Base-by-base conservation (phyloP, 2,113 vertebrate species). In the Phrynocephalus versicolor region DNA sequence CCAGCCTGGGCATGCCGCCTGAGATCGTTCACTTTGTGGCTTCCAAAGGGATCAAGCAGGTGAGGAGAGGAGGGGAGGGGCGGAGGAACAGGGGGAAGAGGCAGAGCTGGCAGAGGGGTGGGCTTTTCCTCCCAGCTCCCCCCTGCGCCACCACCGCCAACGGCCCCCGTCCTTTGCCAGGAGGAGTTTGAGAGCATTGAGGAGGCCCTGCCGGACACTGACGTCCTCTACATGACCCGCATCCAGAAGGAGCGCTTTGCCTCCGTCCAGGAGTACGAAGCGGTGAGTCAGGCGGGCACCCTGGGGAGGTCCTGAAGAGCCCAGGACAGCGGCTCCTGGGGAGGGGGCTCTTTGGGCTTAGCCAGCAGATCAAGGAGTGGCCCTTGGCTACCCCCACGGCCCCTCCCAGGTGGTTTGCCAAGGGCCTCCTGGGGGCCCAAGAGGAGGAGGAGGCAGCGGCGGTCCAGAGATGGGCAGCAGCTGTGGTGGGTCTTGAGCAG, bases 171-270 rank as follows among this genome's bases (percentile, higher is more conserved):
- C 0, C 12, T 0, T 27, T 51, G 9, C 55, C 96, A 99, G 98
- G 98, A 99, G 93, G 98, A 99, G 94, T 99, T 98, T 10, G 97
- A 96, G 90, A 99, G 96, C 87, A 98, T 99, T 0, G 98, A 99
- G 94, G 98, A 98, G 83, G 98, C 98, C 0, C 95, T 99, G 83
- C 98, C 98, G 0, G 98, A 99, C 62, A 98, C 98, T 0, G 98
- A 99, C 0, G 98, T 99, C 73, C 97, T 99, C 19, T 99, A 99
- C 95, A 96, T 99, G 97, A 99, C 98, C 0, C 97, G 98, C 55
- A 99, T 99, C 92, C 98, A 99, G 96, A 99, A 98, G 95, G 98
- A 99, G 91, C 95, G 98, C 2, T 99, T 99, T 23, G 93, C 92
- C 0, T 96, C 96, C 0, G 88, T 95, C 7, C 95, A 98, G 72